Base-by-base conservation (phyloP, 2,113 vertebrate species). In the Megalops atlanticus region DNA sequence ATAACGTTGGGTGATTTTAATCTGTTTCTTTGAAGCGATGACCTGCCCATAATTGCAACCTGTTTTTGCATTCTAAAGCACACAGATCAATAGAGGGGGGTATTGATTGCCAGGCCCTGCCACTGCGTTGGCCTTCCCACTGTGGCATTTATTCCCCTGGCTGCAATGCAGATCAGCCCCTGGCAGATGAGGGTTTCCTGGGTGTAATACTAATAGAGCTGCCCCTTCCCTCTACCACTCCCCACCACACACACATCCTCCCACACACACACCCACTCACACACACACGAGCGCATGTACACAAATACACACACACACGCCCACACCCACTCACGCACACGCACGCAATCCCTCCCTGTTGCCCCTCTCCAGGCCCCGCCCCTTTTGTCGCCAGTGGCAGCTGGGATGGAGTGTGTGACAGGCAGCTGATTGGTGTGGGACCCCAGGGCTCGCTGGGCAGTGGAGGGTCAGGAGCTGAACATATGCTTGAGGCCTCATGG, bases 381-480 rank as follows among this genome's bases (percentile, higher is more conserved):
- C 72, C 38, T 3, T 27, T 15, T 0, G 76, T 89, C 92, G 89
- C 89, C 77, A n/a, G n/a, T n/a, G n/a, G n/a, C 87, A 5, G 4
- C 77, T 0, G 76, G 82, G 81, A 15, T 10, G 54, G 38, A 89
- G 91, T 91, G 88, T 88, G 84, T 88, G 88, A 90, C 41, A 79
- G 92, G 87, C 74, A 85, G 85, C 86, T 89, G 92, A 91, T 84
- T 90, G 92, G 91, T 84, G 84, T 41, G 87, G 86, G 81, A 89
- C 86, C 90, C 84, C 83, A 74, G 43, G 87, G 86, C 85, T 87
- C 87, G 82, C 87, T 83, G 81, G 52, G 45, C 91, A 88, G 91
- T 76, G 80, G 89, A 92, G 83, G 87, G 88, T 86, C 83, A 83
- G 81, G 86, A 88, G 77, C 78, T 69, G 76, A 85, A 86, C 92